Evolutionary conservation across 2,888 invertebrate genomes (phyloP).

Genomic region (Spialia ferax): DNA sequence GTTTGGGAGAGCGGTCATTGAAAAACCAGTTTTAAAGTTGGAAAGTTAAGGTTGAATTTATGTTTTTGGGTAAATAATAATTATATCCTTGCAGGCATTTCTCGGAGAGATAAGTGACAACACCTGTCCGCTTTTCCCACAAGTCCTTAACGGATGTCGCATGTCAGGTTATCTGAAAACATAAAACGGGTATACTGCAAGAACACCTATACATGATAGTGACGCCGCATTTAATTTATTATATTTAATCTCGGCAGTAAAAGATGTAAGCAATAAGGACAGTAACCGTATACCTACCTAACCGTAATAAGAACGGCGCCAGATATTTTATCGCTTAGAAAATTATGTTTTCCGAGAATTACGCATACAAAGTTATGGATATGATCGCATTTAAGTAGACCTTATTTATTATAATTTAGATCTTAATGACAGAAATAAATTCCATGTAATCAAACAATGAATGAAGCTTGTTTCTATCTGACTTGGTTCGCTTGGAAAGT

Average conservation of each 20-base stretch:
- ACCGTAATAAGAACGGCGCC: conserved; percentile 13
- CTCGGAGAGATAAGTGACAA: conserved; percentile 73
- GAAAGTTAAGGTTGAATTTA: conserved; percentile 45
- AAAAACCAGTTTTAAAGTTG: conserved; percentile 10
- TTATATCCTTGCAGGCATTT: conserved; percentile 58
- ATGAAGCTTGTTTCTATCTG: no score
- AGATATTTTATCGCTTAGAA: conserved; percentile 8
- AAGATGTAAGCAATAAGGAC: conserved; percentile 13
- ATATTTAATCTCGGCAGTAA: conserved; percentile 25
- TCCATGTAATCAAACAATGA: no score
- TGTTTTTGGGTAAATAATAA: conserved; percentile 41
- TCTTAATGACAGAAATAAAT: no score
- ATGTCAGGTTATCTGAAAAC: conserved; percentile 75
- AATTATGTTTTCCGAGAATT: background rate
- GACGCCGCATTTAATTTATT: conserved; percentile 32
- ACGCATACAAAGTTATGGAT: background rate
- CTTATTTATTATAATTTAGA: no score
- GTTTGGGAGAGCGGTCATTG: conserved; percentile 22
- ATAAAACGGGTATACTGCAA: conserved; percentile 54
- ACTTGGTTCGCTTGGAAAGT: no score
- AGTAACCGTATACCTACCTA: background rate
- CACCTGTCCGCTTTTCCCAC: conserved; percentile 84
- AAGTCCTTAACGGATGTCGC: conserved; percentile 71
- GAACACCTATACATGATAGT: conserved; percentile 62
- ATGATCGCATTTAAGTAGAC: no score